Conservation (phyloP, 2,888 invertebrate species). For the Spicauda simplicius region DNA sequence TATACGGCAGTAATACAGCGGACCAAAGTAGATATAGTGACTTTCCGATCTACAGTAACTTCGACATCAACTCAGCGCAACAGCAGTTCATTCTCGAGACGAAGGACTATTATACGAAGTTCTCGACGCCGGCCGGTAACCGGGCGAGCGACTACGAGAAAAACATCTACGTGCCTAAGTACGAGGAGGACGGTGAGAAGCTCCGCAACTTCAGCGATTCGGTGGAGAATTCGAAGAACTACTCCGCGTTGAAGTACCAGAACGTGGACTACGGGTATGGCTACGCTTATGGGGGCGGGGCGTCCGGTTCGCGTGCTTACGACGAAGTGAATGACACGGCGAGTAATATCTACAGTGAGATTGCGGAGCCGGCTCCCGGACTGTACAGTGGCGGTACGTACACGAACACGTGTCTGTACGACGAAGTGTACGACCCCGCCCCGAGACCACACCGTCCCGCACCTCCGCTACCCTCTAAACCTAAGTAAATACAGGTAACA, state of each 20-base stretch:
- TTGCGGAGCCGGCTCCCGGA: constrained; percentile 54
- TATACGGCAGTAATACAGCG: too few species aligned
- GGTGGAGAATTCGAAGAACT: constrained; percentile 74
- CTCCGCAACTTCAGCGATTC: constrained; percentile 71
- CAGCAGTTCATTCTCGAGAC: constrained; percentile 73
- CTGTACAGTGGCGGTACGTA: constrained; percentile 49
- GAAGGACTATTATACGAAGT: constrained; percentile 75
- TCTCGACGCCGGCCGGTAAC: constrained; percentile 61
- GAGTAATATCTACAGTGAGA: constrained; percentile 73
- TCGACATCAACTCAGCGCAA: constrained; percentile 64
- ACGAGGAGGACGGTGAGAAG: constrained; percentile 69
- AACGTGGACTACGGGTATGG: constrained; percentile 63
- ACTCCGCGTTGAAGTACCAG: constrained; percentile 73
- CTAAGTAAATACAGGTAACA: constrained; percentile 50
- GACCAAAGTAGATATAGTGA: constrained; percentile 55
- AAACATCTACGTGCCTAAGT: constrained; percentile 74
- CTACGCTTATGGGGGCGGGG: constrained; percentile 44
- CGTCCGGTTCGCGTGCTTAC: constrained; percentile 57
- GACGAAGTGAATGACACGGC: constrained; percentile 73
- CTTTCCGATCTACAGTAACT: constrained; percentile 68
- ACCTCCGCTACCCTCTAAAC: constrained; percentile 80
- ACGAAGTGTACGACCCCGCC: constrained; percentile 67
- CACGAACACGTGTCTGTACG: constrained; percentile 64
- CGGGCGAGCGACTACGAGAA: constrained; percentile 67
- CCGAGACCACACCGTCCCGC: constrained; percentile 86